These are phyloP conservation scores for Agrotis clavis DNA, from an alignment of 2,888 invertebrate genomes.

Conservation along the genomic window DNA sequence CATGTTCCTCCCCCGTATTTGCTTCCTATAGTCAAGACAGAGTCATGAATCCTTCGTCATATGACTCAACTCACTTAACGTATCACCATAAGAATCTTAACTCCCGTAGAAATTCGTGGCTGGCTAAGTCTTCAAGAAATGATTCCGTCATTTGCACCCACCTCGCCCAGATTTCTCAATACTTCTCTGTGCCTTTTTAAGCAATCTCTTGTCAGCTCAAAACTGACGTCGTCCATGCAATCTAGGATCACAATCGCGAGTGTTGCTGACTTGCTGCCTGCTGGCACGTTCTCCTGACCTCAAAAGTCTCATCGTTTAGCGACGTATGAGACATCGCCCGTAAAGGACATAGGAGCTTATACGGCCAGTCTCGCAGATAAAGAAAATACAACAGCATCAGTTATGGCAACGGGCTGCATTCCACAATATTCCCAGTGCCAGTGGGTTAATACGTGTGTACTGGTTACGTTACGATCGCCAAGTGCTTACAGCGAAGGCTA, in stretches of 20 bases:
- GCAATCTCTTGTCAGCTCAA: neutral
- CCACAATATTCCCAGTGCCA: constrained; percentile 41
- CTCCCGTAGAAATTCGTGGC: neutral
- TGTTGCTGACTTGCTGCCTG: neutral
- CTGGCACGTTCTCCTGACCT: constrained; percentile 4
- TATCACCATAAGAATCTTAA: neutral
- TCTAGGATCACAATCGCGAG: neutral
- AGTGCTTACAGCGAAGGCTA: constrained; percentile 9
- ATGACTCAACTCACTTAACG: no score
- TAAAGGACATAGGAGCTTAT: constrained; percentile 33
- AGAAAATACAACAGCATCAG: constrained; percentile 28
- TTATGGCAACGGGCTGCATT: constrained; percentile 45
- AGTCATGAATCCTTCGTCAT: neutral
- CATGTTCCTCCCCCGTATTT: neutral
- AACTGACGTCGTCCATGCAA: neutral
- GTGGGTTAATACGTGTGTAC: constrained; percentile 40
- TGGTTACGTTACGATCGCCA: constrained; percentile 42
- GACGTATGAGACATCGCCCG: constrained; percentile 18
- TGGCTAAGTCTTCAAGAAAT: no score
- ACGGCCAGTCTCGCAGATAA: constrained; percentile 29
- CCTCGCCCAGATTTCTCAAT: neutral
- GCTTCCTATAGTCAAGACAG: neutral
- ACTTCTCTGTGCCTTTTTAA: neutral
- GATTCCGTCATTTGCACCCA: neutral
- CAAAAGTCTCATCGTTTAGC: constrained; percentile 12